Percentiles rank a stretch among this genome's conserved stretches.
Conservation (phyloP, 2,113 vertebrate species). For the Salvelinus alpinus region DNA sequence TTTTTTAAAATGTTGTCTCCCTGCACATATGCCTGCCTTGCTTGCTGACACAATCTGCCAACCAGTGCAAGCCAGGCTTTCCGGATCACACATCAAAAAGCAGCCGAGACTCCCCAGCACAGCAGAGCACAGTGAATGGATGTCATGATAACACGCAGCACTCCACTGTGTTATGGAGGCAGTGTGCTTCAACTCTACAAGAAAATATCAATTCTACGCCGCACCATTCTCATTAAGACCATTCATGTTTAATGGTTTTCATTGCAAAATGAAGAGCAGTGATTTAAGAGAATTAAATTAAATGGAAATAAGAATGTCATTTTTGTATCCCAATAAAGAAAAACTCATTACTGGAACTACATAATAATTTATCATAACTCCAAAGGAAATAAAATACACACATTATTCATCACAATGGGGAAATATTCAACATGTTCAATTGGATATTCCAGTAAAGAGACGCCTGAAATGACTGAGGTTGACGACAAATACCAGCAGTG, state of each 20-base stretch:
- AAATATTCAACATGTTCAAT: slow-evolving; percentile 35
- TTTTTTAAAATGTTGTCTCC: slow-evolving; percentile 65
- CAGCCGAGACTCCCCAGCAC: not conserved
- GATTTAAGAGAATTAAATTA: slow-evolving; percentile 25
- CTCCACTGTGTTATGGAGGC: not conserved
- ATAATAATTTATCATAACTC: slow-evolving; percentile 48
- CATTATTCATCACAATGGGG: slow-evolving; percentile 42
- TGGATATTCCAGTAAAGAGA: slow-evolving; percentile 50
- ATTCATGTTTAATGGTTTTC: not conserved
- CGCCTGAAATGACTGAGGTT: slow-evolving; percentile 26
- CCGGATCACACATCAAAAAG: slow-evolving; percentile 69
- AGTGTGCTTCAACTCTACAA: not conserved
- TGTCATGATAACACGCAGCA: slow-evolving; percentile 45
- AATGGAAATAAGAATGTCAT: slow-evolving; percentile 57
- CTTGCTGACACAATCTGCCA: slow-evolving; percentile 75
- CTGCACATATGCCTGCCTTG: slow-evolving; percentile 64
- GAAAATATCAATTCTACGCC: not conserved
- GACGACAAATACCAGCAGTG: slow-evolving; percentile 52
- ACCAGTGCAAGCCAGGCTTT: slow-evolving; percentile 26
- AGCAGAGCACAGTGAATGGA: slow-evolving; percentile 27
- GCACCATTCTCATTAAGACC: not conserved
- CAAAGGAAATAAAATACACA: slow-evolving; percentile 36
- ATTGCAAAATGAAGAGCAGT: not conserved
- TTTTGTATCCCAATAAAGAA: slow-evolving; percentile 41
- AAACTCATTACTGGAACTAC: slow-evolving; percentile 12